Conservation (phyloP, 2,113 vertebrate genomes). For the Apistogramma diplotaenia region DNA sequence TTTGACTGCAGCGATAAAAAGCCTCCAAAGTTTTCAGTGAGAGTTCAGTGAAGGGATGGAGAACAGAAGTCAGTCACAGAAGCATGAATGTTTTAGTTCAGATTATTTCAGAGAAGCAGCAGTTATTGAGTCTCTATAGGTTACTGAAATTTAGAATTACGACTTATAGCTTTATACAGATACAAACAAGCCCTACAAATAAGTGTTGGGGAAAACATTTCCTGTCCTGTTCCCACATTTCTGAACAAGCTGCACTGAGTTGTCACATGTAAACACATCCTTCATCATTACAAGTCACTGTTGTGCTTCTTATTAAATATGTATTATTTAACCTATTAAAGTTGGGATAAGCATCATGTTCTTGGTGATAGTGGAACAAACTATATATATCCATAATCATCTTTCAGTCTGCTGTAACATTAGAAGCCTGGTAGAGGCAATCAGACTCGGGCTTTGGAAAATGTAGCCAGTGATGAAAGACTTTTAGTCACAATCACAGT, state of each 20-base stretch:
- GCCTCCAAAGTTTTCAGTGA: not conserved
- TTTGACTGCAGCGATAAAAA: not conserved
- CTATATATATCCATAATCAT: not conserved
- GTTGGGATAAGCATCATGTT: not conserved
- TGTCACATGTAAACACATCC: not conserved
- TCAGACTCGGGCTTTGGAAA: not conserved
- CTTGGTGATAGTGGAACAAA: not conserved
- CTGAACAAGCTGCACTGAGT: not conserved
- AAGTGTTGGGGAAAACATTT: not conserved
- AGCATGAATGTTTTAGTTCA: not conserved
- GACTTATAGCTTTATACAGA: not conserved
- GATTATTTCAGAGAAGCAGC: not conserved
- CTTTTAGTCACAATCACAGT: not conserved
- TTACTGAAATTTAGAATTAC: not conserved
- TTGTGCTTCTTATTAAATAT: rapidly evolving
- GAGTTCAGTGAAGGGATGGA: not conserved
- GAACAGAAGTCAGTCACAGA: not conserved
- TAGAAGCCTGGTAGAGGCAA: not conserved
- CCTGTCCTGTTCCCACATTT: not conserved
- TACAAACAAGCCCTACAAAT: not conserved
- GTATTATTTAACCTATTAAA: no score
- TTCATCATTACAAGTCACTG: not conserved
- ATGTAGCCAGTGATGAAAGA: not conserved
- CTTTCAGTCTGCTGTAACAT: not conserved
- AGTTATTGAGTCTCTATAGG: not conserved